Percentiles rank a stretch among this genome's conserved stretches.
Conservation (phyloP, 2,888 invertebrate genomes). For the Mythimna pallens region DNA sequence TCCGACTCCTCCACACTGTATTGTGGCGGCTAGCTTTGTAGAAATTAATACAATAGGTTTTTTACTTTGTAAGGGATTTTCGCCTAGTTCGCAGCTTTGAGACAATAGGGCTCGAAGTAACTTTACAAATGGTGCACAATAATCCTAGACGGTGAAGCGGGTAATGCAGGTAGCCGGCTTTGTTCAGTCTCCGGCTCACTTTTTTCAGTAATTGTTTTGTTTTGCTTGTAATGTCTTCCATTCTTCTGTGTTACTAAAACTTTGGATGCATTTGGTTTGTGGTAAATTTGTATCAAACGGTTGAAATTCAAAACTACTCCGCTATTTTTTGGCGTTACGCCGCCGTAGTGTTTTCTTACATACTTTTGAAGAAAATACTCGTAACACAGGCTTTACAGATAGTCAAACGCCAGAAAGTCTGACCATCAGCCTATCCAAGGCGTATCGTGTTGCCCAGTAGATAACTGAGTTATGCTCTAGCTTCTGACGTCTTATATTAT, state of each 20-base stretch:
- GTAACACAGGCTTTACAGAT: background rate
- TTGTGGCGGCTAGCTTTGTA: constrained; percentile 77
- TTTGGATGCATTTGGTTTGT: background rate
- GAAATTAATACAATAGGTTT: constrained; percentile 72
- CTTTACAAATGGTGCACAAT: constrained; percentile 66
- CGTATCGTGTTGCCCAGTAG: no score
- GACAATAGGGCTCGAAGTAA: constrained; percentile 71
- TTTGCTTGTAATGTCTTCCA: constrained; percentile 4
- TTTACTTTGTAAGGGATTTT: constrained; percentile 72
- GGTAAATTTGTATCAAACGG: constrained; percentile 2
- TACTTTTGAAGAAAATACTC: background rate
- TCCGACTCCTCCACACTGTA: constrained; percentile 60
- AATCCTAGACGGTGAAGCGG: constrained; percentile 48
- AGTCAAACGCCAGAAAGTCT: no score
- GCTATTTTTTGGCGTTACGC: background rate
- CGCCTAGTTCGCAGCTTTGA: constrained; percentile 72
- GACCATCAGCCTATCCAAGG: no score
- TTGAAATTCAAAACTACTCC: background rate
- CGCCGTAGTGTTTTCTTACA: background rate
- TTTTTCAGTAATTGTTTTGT: constrained; percentile 14
- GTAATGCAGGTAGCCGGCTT: constrained; percentile 72
- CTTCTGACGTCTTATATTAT: no score
- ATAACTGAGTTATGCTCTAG: no score
- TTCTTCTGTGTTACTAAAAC: background rate
- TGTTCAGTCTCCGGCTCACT: constrained; percentile 32